Base-by-base conservation (phyloP, 1,140 invertebrate species). In the Camponotus vicinus region DNA sequence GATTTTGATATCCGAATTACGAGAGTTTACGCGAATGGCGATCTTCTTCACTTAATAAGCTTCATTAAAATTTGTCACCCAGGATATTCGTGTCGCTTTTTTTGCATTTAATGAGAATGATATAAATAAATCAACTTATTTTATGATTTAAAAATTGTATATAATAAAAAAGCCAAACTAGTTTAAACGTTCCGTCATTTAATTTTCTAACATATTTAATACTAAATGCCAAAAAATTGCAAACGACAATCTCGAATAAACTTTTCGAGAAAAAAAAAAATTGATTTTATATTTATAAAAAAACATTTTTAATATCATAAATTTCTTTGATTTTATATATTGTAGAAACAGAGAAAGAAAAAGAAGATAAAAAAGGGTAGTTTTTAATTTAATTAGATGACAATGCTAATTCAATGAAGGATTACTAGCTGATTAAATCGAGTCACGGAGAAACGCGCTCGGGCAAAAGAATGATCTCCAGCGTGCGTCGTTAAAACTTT, bases 401-500 rank as follows among this genome's bases (percentile, higher is more conserved):
- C n/a, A 49, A 83, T 6, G 40, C 11, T 83, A 45, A 73, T 61
- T 61, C 27, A 73, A 75, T 75, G 45, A 83, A 55, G 40, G 55
- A 71, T 61, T 27, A 37, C 49, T 61, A n/a, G 8, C 40, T 13
- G 57, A 83, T 73, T 37, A 73, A 73, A 57, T 73, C 13, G 27
- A 18, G 7, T n/a, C n/a, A 63, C 63, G 71, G 55, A 66, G 55
- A 15, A 78, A 55, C 66, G 61, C 69, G 86, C 88, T 89, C 57
- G 77, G 69, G 75, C 73, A 21, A 40, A 77, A 27, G 64, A 70
- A 45, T 49, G 76, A 80, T 76, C 69, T 67, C 57, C 52, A 83
- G 7, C 52, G 59, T 59, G 45, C 59, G 52, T 90, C 85, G 85
- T 90, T 89, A 79, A 75, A 89, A 90, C 78, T 90, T 90, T 85